Evolutionary conservation across 1,140 invertebrate species (phyloP), one percentile per base, ranked within the genome.

Genomic region (Papilio glaucus): DNA sequence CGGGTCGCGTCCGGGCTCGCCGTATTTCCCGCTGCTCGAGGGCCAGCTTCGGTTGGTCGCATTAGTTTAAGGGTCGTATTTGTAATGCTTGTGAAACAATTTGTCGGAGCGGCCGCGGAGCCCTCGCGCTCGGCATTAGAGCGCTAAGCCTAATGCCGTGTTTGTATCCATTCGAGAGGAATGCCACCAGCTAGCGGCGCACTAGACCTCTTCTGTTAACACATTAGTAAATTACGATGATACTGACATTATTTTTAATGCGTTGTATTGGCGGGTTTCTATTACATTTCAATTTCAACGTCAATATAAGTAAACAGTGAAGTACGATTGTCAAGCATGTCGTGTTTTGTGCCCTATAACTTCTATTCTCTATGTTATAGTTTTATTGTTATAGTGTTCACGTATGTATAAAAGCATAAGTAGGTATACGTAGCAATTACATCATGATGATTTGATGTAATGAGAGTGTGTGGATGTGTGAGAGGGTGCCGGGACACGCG

Each of bases 31-130:
- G 4, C 2, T 38, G n/a, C 18, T 8, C 8, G 62, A 49, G 33
- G 83, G 71, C 75, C 77, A 57, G n/a, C n/a, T 71, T 37, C 18
- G 1, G 29, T 62, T 82, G 85, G 85, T 76, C 85, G 77, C 85
- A 86, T 87, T 86, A 86, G 77, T 82, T 82, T 80, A 80, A 84
- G 84, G 86, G 85, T 81, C 77, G 81, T 83, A 84, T 86, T 83
- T 82, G 84, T 87, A 82, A 83, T 80, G 82, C 78, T 82, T 77
- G 83, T 81, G 80, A 84, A 88, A 86, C 85, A 88, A 88, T 87
- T 88, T 84, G 85, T 85, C 78, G 29, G 29, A 33, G 29, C 29
- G 75, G 78, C 74, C 74, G 77, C 74, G 71, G 70, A 72, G 41
- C 24, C 65, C 12, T 18, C 42, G 75, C 80, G 78, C 81, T 76